Evolutionary conservation across 2,797 vertebrate species (phyloP), one percentile per base, ranked within the genome.

Genomic region (Characodon lateralis): DNA sequence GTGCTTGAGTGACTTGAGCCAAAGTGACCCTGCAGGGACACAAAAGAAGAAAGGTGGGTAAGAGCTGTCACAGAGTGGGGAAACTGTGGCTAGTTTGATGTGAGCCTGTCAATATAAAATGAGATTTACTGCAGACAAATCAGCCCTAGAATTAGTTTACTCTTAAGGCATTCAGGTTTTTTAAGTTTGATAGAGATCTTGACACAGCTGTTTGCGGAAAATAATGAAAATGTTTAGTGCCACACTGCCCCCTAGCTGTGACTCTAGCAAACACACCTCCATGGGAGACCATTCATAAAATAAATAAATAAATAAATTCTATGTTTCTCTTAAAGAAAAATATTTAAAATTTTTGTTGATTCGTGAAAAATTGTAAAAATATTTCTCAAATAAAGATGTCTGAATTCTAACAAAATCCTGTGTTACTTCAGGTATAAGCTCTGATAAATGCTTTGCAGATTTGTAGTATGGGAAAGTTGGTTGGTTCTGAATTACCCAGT

Each of bases 181-280:
- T 74, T 71, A 85, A 73, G 82, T 83, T 69, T 66, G 35, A 14
- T 73, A 82, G 31, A 55, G 28, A 78, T 41, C 69, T n/a, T 48
- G 55, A 70, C 77, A 48, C 35, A 59, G 10, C 35, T 76, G 35
- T 39, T 9, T 35, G 51, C 28, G 43, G 46, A 39, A 65, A 35
- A 12, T 5, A 43, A n/a, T 16, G 2, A 20, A 59, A 73, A 28
- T 65, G 35, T 59, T 59, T 63, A 73, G 89, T 74, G 51, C 82
- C 75, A 61, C 92, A 84, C 91, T 94, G 93, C 92, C 93, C 90
- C 85, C 96, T 95, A 84, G 89, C 82, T 14, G 84, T 24, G 31
- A 6, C 2, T 12, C 41, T 0, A 8, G 6, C 6, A 50, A 51
- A 24, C 0, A 41, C 2, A 72, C 14, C 2, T 35, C 2, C 3